These are phyloP conservation scores for Sebastes trivittatus DNA, from an alignment of 2,797 vertebrate genomes.

Conservation along the genomic window DNA sequence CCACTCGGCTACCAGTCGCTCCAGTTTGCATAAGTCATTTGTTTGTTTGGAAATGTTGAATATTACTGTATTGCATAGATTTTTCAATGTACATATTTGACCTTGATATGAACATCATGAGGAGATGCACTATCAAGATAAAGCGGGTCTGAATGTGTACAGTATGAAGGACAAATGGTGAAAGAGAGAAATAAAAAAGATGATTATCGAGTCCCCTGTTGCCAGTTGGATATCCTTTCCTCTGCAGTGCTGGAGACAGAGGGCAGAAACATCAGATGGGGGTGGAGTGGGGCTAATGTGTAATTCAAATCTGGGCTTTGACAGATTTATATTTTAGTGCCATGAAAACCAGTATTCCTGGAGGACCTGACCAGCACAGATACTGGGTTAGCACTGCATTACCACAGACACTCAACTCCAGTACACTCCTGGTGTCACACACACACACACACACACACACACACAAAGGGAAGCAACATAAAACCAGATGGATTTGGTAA, in stretches of 20 bases:
- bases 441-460: not conserved
- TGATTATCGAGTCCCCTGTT: not conserved
- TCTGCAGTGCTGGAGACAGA: slow-evolving; percentile 3
- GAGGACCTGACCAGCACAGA: slow-evolving; percentile 38
- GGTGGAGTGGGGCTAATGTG: not conserved
- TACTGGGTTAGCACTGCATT: slow-evolving; percentile 25
- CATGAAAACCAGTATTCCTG: slow-evolving; percentile 61
- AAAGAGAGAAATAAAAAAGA: not conserved
- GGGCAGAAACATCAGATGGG: not conserved
- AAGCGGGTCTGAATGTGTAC: not conserved
- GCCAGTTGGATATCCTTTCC: slow-evolving; percentile 1
- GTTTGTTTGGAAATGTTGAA: not conserved
- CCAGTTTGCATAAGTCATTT: not conserved
- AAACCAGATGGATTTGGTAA: not conserved
- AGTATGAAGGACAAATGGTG: not conserved
- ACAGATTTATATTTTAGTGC: slow-evolving; percentile 61
- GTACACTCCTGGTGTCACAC: not conserved
- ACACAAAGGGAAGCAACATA: not conserved
- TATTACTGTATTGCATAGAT: not conserved
- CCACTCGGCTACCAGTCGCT: not conserved
- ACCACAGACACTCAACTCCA: not conserved
- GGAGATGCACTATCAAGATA: not conserved
- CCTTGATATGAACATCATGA: not conserved
- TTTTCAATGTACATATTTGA: not conserved
- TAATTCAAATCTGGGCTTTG: slow-evolving; percentile 40